Percentiles rank a stretch among this genome's conserved stretches.
These are phyloP conservation scores for Eriosoma lanigerum DNA, from an alignment of 1,140 invertebrate genomes.

Conservation along the genomic window DNA sequence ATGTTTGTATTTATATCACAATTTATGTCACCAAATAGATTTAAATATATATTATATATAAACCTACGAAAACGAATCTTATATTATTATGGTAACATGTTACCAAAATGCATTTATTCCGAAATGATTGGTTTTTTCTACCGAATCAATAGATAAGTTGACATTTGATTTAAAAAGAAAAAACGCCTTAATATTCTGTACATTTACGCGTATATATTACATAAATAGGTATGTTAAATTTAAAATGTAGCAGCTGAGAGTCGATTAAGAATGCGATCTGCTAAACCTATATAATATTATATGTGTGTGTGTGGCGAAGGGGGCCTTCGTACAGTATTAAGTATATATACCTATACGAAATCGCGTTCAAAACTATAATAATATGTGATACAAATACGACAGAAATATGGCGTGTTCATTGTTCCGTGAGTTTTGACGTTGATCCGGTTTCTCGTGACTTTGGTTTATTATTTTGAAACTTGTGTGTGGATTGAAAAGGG, in stretches of 20 bases:
- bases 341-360: conserved; percentile 22
- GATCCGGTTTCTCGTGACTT: conserved; percentile 49
- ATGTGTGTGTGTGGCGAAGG: neutral
- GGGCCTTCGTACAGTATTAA: neutral
- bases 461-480: neutral
- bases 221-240: neutral
- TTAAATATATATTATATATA: too few species aligned
- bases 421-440: conserved; percentile 40
- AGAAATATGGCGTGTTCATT: conserved; percentile 21
- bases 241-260: conserved; percentile 32
- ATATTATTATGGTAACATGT: too few species aligned
- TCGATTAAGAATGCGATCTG: conserved; percentile 16
- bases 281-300: neutral
- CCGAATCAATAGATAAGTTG: too few species aligned
- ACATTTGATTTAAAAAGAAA: neutral
- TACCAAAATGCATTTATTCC: too few species aligned
- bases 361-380: conserved; percentile 1
- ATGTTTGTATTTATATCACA: too few species aligned
- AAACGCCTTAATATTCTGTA: neutral
- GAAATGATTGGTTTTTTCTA: too few species aligned
- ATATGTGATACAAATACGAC: conserved; percentile 14
- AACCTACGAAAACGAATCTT: too few species aligned
- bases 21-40: too few species aligned
- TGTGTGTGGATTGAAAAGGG: conserved; percentile 38
- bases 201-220: neutral